Evolutionary conservation across 2,113 vertebrate species (phyloP).

Genomic region (Phylloscopus trochiloides): DNA sequence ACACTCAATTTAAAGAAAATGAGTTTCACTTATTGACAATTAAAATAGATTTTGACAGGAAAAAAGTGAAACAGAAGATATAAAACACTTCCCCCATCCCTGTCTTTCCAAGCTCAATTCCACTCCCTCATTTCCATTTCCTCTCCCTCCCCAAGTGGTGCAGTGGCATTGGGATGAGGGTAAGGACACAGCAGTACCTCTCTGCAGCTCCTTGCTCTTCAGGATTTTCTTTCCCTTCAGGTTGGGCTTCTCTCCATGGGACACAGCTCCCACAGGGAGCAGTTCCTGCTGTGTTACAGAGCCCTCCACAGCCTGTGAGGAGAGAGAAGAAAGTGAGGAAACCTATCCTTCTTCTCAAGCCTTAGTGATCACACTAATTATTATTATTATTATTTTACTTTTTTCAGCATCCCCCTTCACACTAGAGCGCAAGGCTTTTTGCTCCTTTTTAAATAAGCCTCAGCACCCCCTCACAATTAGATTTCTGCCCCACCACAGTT

Average conservation of each 20-base stretch:
- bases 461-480: fast-evolving
- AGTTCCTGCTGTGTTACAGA: fast-evolving
- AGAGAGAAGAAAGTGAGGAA: neutral
- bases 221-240: neutral
- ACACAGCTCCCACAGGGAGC: fast-evolving
- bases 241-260: fast-evolving
- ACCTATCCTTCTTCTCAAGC: neutral
- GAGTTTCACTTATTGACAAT: neutral
- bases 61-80: neutral
- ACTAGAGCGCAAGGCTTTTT: fast-evolving
- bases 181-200: neutral
- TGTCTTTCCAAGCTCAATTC: neutral
- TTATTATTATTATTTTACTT: neutral
- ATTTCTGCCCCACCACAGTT: neutral
- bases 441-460: fast-evolving
- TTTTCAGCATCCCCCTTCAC: neutral
- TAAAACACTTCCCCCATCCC: fast-evolving
- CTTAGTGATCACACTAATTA: fast-evolving
- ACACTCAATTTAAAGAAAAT: neutral
- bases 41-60: neutral
- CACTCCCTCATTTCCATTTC: fast-evolving
- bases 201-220: neutral
- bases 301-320: neutral
- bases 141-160: fast-evolving
- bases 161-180: fast-evolving